phyloP scores from a whole-genome alignment of 2,113 vertebrate genomes.

The Lepus timidus region DNA sequence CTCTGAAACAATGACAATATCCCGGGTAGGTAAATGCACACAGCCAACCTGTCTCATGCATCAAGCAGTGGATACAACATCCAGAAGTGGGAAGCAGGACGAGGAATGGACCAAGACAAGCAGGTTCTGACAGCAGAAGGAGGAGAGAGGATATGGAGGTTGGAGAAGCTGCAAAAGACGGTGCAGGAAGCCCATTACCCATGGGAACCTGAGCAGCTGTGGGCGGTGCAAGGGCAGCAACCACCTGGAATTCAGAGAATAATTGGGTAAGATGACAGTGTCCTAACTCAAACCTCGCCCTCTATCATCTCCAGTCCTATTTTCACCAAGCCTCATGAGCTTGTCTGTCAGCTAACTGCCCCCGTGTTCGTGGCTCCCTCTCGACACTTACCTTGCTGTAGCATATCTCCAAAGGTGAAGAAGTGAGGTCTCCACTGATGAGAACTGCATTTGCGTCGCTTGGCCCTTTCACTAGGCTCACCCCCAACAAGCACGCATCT shows the following conservation, averaged over 20 bases:
- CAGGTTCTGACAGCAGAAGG: neutral
- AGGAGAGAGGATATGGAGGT: neutral
- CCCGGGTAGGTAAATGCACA: neutral
- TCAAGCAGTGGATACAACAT: neutral
- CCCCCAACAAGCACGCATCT: accelerated
- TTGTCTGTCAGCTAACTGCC: neutral
- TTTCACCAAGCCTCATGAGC: neutral
- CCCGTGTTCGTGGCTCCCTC: neutral
- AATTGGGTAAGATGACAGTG: neutral
- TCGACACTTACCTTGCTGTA: neutral
- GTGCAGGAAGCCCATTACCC: neutral
- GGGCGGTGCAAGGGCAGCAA: neutral
- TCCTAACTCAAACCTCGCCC: neutral
- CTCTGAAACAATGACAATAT: neutral
- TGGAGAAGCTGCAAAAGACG: neutral
- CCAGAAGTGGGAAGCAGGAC: neutral
- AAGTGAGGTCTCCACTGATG: neutral
- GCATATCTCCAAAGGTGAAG: neutral
- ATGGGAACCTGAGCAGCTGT: neutral
- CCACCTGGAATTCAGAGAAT: neutral
- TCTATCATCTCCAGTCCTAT: neutral
- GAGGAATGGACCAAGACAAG: neutral
- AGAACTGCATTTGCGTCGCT: neutral
- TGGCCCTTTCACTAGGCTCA: neutral
- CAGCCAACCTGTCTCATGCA: neutral